Base-by-base conservation (phyloP, 2,113 vertebrate genomes). In the Leptocoma aspasia region DNA sequence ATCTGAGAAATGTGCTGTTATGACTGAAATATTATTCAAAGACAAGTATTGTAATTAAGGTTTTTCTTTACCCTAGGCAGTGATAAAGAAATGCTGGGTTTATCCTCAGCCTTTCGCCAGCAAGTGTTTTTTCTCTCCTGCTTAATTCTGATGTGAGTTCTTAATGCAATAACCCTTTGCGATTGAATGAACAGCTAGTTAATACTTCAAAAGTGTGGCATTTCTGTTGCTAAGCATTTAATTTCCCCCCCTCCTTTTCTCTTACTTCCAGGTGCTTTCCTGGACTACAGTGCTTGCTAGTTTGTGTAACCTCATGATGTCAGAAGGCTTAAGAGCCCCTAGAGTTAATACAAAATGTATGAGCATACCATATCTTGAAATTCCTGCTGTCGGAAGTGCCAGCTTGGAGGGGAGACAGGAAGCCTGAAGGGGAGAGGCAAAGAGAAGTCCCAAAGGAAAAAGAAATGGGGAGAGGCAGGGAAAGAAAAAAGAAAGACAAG, bases 1-100 rank as follows among this genome's bases (percentile, higher is more conserved):
- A 98, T 96, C 96, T 95, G 95, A 97, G 97, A 98, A 97, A 97
- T 96, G 72, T 97, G 94, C 94, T 97, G 91, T 97, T 97, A 95
- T 97, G 96, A 98, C 95, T 96, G 96, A 97, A 98, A 98, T 97
- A 97, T 97, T 97, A 97, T 97, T 98, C 97, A 97, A 96, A 98
- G 96, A 97, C 96, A 97, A 98, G 97, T 89, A 97, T 97, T 97
- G 94, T 97, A 97, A 98, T 98, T 98, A 97, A 96, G 94, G 84
- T 82, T 88, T 96, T 97, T 87, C 95, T 97, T 97, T 98, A 97
- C 98, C 96, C 95, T 96, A 95, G 96, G 95, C 92, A 95, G 90
- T 86, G 85, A 96, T 96, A 96, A 83, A 97, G 87, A 97, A 97
- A 97, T 92, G 90, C 77, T 88, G 94, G 73, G 91, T 94, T 97